Evolutionary conservation across 35 echinoderm and acorn worm species (phyloP).

Genomic region (Amphiura filiformis): DNA sequence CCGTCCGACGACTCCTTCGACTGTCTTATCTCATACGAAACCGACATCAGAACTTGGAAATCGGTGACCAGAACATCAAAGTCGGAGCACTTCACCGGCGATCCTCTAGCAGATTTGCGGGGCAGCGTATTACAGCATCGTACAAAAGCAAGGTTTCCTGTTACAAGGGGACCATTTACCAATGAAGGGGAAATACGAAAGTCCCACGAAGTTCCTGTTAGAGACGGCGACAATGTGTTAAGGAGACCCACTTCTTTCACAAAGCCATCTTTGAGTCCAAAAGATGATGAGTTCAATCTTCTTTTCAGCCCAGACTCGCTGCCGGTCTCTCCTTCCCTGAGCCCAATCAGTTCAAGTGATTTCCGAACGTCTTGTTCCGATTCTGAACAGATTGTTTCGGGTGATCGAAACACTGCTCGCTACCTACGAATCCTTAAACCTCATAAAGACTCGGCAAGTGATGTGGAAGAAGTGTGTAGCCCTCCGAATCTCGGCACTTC

Average conservation of each 20-base stretch:
- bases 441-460: constrained; percentile 33
- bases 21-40: constrained; percentile 35
- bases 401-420: constrained; percentile 40
- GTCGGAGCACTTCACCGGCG: not conserved
- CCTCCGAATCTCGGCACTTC: constrained; percentile 4
- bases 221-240: not conserved
- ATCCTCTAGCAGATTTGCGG: not conserved
- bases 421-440: constrained; percentile 60
- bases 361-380: constrained; percentile 1
- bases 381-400: constrained; percentile 12
- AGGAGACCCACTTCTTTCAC: constrained; percentile 8
- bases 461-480: not conserved
- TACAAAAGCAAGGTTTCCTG: not conserved
- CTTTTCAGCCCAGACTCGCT: constrained; percentile 35
- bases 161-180: not conserved
- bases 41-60: not conserved
- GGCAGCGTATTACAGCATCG: not conserved
- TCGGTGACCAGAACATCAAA: not conserved
- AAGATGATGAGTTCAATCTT: constrained; percentile 7
- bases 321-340: constrained; percentile 24
- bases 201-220: not conserved
- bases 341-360: not conserved
- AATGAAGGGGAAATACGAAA: not conserved
- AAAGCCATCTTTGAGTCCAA: not conserved
- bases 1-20: constrained; percentile 41